These are phyloP conservation scores for Tragulus kanchil DNA, from an alignment of 2,113 vertebrate genomes.

Conservation along the genomic window DNA sequence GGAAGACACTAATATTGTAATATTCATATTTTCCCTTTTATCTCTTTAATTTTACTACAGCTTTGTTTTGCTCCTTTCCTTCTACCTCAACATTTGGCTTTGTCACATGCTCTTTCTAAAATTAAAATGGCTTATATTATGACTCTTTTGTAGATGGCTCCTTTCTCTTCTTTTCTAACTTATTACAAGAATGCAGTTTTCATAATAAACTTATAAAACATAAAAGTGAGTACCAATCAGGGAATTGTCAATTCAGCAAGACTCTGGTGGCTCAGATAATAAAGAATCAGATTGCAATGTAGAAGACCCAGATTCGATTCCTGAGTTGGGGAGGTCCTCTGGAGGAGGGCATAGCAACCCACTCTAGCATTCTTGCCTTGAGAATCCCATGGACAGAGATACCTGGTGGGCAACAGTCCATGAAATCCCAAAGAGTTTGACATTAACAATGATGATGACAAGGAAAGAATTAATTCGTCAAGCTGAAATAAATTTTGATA, in stretches of 20 bases:
- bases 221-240: neutral
- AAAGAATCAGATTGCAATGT: too few species aligned
- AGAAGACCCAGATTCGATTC: too few species aligned
- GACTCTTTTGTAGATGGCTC: neutral
- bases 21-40: neutral
- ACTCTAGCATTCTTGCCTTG: too few species aligned
- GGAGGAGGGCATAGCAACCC: too few species aligned
- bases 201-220: neutral
- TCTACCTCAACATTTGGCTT: neutral
- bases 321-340: too few species aligned
- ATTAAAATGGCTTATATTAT: neutral
- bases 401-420: too few species aligned
- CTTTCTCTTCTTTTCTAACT: neutral
- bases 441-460: neutral
- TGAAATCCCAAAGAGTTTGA: too few species aligned
- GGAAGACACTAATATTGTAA: neutral
- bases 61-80: neutral
- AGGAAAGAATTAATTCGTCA: neutral
- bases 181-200: neutral
- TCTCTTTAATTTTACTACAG: neutral
- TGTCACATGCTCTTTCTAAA: neutral
- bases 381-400: too few species aligned
- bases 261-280: too few species aligned
- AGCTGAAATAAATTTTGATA: neutral
- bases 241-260: neutral